Evolutionary conservation across 1,140 invertebrate species (phyloP).

Genomic region (Euborellia annulipes): DNA sequence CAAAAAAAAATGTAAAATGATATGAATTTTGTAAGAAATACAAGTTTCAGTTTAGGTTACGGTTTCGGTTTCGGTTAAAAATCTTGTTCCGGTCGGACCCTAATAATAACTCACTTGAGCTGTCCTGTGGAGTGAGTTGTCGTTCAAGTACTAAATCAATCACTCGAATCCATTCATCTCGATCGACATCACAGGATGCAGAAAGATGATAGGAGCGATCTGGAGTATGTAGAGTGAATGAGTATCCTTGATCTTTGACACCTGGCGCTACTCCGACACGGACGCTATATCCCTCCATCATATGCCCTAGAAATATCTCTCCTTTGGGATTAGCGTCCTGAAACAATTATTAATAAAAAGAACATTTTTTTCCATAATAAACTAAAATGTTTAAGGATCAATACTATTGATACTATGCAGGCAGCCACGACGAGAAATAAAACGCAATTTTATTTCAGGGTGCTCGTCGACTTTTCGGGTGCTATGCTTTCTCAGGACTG

Average conservation of each 20-base stretch:
- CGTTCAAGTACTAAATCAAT: conserved; percentile 59
- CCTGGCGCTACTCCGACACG: conserved; percentile 42
- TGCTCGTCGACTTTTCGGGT: too few relatives aligned
- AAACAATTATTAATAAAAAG: conserved; percentile 9
- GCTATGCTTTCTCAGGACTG: too few relatives aligned
- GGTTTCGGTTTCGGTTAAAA: too few relatives aligned
- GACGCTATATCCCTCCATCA: conserved; percentile 55
- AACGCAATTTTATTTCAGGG: too few relatives aligned
- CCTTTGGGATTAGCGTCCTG: conserved; percentile 75
- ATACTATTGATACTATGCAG: too few relatives aligned
- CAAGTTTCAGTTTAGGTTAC: too few relatives aligned
- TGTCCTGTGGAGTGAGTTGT: conserved; percentile 64
- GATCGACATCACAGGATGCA: conserved; percentile 57
- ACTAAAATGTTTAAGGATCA: neutral
- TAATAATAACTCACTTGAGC: conserved; percentile 53
- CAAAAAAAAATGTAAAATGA: too few relatives aligned
- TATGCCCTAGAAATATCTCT: conserved; percentile 73
- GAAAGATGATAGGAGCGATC: conserved; percentile 67
- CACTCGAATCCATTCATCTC: conserved; percentile 62
- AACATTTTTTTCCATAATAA: neutral
- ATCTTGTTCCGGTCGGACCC: too few relatives aligned
- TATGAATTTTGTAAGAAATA: too few relatives aligned
- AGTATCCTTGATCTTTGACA: conserved; percentile 54
- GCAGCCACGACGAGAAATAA: too few relatives aligned
- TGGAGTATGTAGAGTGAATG: conserved; percentile 77